Conservation (phyloP, 1,140 invertebrate species). For the Acromyrmex echinatior region DNA sequence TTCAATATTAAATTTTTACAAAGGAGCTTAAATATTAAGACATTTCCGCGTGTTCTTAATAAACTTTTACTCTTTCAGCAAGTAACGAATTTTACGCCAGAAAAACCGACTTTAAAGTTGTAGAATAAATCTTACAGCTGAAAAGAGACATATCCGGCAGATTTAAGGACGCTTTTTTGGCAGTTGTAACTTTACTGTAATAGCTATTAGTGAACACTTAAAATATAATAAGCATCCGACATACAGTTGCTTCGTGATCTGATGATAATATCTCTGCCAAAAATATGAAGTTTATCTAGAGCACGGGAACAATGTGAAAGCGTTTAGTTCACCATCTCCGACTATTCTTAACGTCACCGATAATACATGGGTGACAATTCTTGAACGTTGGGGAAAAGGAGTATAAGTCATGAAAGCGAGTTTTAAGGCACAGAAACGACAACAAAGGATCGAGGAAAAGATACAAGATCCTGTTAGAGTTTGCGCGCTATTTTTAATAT, state of each 20-base stretch:
- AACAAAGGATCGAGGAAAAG: slow-evolving; percentile 26
- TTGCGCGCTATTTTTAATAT: slow-evolving; percentile 21
- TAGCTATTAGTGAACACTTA: not conserved
- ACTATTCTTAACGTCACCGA: slow-evolving; percentile 29
- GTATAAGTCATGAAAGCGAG: not conserved
- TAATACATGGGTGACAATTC: slow-evolving; percentile 12
- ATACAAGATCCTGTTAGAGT: slow-evolving; percentile 29
- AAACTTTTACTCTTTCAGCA: not conserved
- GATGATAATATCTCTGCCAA: slow-evolving; percentile 7
- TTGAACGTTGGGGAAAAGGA: slow-evolving; percentile 8
- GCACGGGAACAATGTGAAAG: slow-evolving; percentile 21
- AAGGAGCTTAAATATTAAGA: not conserved
- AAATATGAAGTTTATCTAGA: slow-evolving; percentile 44
- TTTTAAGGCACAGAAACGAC: not conserved
- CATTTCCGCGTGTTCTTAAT: not conserved
- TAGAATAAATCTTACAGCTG: slow-evolving; percentile 8
- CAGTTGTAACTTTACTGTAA: not conserved
- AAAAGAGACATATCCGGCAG: not conserved
- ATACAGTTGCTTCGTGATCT: not conserved
- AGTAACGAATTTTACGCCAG: not conserved
- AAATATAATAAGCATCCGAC: not conserved
- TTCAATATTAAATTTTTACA: too few species aligned
- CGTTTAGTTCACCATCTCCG: slow-evolving; percentile 22
- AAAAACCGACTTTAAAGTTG: not conserved
- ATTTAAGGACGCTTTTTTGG: not conserved